Conservation (phyloP, 2,888 invertebrate species). For the Nemoura dubitans region DNA sequence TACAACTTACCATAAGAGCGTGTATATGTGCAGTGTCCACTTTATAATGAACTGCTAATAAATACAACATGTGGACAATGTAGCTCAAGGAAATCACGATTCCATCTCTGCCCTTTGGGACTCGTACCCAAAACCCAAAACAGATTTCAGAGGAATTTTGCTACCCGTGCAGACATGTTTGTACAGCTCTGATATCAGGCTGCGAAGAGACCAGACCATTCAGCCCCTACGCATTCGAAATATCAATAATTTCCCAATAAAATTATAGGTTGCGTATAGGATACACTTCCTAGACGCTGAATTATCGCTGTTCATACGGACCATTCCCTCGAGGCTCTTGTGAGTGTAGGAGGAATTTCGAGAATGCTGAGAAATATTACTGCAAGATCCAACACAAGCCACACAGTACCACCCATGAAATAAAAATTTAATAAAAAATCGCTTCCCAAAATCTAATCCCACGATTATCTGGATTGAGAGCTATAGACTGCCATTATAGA, state of each 20-base stretch:
- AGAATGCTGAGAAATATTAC: conserved; percentile 18
- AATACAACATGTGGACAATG: no score
- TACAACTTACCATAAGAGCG: no score
- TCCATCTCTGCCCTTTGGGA: no score
- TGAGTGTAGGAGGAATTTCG: background rate
- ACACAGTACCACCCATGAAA: conserved; percentile 22
- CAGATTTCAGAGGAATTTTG: background rate
- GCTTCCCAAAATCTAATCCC: conserved; percentile 1
- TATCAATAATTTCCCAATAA: conserved; percentile 4
- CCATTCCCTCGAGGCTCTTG: background rate
- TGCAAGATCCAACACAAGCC: background rate
- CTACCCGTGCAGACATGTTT: background rate
- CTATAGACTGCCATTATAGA: conserved; percentile 32
- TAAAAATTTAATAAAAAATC: conserved; percentile 17
- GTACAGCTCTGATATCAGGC: background rate
- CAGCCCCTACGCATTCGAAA: background rate
- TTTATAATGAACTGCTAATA: no score
- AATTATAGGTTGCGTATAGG: background rate
- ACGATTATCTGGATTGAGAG: conserved; percentile 24
- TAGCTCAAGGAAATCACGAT: no score
- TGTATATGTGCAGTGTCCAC: no score
- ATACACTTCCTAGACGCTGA: background rate
- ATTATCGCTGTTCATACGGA: background rate
- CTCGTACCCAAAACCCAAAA: no score
- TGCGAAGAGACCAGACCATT: no score